Evolutionary conservation across 2,888 invertebrate genomes (phyloP).

Genomic region (Erannis defoliaria): DNA sequence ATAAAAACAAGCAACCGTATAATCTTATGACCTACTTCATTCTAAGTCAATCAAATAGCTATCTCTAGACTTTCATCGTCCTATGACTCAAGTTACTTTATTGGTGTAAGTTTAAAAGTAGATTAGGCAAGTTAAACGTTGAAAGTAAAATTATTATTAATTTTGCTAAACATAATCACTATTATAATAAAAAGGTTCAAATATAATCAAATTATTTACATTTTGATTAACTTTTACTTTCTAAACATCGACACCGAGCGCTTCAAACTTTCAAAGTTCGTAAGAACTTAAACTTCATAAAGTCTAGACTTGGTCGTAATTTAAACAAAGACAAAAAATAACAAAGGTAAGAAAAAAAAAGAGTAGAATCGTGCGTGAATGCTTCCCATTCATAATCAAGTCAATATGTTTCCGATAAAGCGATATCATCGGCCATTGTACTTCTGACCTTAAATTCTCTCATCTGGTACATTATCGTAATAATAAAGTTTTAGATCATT

Average conservation of each 20-base stretch:
- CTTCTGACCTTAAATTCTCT: constrained; percentile 13
- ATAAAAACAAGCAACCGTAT: not conserved
- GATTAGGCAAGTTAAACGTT: no score
- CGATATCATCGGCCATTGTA: constrained; percentile 1
- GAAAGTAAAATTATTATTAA: no score
- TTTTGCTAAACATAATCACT: no score
- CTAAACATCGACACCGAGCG: no score
- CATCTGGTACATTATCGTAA: not conserved
- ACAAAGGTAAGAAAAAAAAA: constrained; percentile 1
- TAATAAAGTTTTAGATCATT: no score
- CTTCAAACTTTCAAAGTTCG: no score
- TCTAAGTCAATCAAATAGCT: no score
- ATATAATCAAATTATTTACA: no score
- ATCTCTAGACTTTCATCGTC: not conserved
- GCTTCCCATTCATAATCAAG: constrained; percentile 19
- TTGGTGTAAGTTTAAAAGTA: no score
- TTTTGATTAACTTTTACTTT: no score
- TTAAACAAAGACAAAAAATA: not conserved
- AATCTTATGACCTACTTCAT: not conserved
- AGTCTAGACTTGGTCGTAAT: not conserved
- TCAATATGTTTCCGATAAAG: constrained; percentile 11
- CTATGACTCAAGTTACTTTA: not conserved
- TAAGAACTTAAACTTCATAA: no score
- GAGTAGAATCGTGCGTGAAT: constrained; percentile 8
- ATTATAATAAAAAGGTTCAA: no score